Evolutionary conservation across 2,113 vertebrate genomes (phyloP).

Genomic region (Aleadryas rufinucha): DNA sequence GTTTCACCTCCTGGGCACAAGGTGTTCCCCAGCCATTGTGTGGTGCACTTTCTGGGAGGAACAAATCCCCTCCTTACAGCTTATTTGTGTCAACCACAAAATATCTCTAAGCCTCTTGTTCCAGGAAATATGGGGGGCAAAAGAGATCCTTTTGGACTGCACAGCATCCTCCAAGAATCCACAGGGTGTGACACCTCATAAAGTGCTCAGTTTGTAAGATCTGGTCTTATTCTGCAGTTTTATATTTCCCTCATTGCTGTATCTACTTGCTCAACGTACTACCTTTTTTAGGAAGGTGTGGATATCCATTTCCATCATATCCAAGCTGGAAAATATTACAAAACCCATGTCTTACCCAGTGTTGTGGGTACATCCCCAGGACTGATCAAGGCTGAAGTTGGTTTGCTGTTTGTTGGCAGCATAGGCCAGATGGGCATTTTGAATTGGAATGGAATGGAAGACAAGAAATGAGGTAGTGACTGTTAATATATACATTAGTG

Average conservation of each 20-base stretch:
- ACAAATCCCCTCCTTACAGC: neutral
- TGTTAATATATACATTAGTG: too few species aligned
- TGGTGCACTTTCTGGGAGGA: neutral
- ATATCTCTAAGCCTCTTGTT: neutral
- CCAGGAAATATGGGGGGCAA: neutral
- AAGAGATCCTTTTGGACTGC: neutral
- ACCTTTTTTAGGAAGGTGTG: neutral
- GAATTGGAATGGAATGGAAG: neutral
- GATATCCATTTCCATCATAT: neutral
- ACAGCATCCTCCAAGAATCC: neutral
- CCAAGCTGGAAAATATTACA: neutral
- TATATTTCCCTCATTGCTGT: neutral
- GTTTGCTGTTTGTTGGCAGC: rapidly evolving
- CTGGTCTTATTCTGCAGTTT: neutral
- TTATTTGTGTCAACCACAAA: neutral
- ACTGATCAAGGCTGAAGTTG: neutral
- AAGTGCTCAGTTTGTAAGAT: neutral
- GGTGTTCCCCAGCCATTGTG: neutral
- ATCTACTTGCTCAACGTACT: neutral
- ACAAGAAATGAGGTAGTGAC: neutral
- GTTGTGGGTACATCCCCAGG: neutral
- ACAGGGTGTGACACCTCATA: neutral
- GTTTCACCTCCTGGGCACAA: neutral
- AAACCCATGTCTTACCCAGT: neutral
- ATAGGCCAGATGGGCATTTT: neutral